Evolutionary conservation across 2,113 vertebrate species (phyloP).

Genomic region (Corynorhinus townsendii): DNA sequence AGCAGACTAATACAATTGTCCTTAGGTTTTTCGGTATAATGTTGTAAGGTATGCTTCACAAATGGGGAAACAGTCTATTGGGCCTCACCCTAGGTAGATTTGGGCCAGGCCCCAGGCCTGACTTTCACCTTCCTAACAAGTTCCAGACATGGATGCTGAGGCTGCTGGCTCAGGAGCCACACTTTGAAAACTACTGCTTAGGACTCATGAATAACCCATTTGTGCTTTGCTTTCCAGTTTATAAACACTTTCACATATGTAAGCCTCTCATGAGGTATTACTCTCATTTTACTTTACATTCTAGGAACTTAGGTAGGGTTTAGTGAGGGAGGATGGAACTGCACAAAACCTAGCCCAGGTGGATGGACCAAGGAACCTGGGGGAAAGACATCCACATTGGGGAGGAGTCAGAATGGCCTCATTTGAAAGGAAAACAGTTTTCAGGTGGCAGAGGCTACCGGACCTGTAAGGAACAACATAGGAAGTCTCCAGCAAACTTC

Average conservation of each 20-base stretch:
- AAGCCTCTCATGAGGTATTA: background rate
- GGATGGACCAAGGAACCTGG: no score
- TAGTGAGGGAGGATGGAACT: background rate
- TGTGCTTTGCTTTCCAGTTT: background rate
- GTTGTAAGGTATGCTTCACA: background rate
- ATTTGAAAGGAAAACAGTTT: background rate
- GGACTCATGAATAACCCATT: background rate
- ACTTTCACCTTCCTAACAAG: background rate
- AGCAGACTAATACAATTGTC: background rate
- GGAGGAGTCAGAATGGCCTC: background rate
- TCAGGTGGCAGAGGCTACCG: background rate
- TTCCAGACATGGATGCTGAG: background rate
- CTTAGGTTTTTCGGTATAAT: background rate
- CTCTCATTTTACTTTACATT: background rate
- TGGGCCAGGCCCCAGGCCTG: no score
- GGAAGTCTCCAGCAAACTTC: background rate
- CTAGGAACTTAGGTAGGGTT: background rate
- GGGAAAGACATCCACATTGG: background rate
- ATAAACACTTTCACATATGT: background rate
- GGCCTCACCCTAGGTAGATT: no score
- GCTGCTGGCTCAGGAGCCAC: background rate
- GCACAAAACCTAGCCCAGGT: background rate
- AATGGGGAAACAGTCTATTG: background rate
- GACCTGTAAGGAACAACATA: background rate
- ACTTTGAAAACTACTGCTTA: background rate